Conservation (phyloP, 2,113 vertebrate genomes). For the Gymnarchus niloticus region DNA sequence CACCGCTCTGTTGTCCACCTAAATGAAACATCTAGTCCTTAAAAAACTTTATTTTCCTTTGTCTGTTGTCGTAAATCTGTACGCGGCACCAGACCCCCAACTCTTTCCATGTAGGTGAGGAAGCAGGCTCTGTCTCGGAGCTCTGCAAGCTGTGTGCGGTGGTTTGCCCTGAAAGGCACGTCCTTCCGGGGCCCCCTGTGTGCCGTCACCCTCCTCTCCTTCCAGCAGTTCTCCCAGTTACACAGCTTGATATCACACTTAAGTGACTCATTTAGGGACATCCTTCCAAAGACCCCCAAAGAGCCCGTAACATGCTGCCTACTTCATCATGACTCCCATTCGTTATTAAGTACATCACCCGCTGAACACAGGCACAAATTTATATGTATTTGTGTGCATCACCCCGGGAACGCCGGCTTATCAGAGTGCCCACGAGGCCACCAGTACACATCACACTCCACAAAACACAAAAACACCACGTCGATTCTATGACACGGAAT, state of each 20-base stretch:
- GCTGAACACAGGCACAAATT: too few relatives aligned
- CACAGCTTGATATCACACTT: neutral
- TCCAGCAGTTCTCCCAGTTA: neutral
- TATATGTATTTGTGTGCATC: neutral
- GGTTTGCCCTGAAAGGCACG: neutral
- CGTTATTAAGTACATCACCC: neutral
- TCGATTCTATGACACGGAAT: too few relatives aligned
- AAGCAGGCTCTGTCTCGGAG: too few relatives aligned
- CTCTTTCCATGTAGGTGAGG: too few relatives aligned
- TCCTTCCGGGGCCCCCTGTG: neutral
- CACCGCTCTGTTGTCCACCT: too few relatives aligned
- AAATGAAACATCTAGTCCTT: too few relatives aligned
- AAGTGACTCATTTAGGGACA: neutral
- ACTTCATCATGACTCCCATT: neutral
- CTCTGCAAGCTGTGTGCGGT: neutral
- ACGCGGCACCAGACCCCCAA: too few relatives aligned
- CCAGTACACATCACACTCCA: too few relatives aligned
- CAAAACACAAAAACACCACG: too few relatives aligned
- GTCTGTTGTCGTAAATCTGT: too few relatives aligned
- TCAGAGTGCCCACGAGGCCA: neutral
- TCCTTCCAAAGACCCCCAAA: neutral
- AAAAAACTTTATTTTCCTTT: too few relatives aligned
- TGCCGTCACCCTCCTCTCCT: neutral
- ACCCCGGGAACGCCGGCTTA: neutral
- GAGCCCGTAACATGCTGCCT: too few relatives aligned